Conservation (phyloP, 2,113 vertebrate genomes). For the Gorsachius goisagi region DNA sequence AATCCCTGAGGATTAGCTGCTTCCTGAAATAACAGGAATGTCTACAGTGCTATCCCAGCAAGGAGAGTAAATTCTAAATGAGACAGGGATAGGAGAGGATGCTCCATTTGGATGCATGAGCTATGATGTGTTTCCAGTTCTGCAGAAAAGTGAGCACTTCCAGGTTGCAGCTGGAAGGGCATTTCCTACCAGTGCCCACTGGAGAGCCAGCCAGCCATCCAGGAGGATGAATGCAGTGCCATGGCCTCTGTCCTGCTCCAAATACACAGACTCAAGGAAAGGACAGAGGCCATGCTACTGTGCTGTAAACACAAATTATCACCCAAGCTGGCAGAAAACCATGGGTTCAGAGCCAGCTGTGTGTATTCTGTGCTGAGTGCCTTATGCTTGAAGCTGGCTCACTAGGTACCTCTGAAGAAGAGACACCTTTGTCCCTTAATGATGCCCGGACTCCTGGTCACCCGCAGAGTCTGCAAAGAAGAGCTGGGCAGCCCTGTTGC, state of each 20-base stretch:
- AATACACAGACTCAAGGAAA: not conserved
- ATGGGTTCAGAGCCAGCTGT: not conserved
- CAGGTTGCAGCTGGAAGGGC: not conserved
- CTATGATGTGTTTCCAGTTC: not conserved
- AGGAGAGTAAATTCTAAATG: not conserved
- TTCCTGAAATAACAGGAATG: not conserved
- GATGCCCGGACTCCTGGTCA: not conserved
- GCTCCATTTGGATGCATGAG: not conserved
- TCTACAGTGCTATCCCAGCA: not conserved
- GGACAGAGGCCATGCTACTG: not conserved
- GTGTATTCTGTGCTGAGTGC: not conserved
- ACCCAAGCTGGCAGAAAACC: not conserved
- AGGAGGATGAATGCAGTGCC: not conserved
- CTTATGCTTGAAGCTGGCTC: not conserved
- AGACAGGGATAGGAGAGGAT: not conserved
- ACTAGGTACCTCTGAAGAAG: not conserved
- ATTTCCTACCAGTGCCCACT: not conserved
- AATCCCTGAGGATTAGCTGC: not conserved
- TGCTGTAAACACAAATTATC: not conserved
- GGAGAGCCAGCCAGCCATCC: not conserved
- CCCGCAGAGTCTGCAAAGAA: not conserved
- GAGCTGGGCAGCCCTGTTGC: not conserved
- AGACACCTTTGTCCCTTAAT: not conserved
- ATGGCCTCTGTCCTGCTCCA: not conserved
- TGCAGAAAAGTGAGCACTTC: not conserved